These are phyloP conservation scores for Drosophila monieri DNA, from an alignment of 2,888 invertebrate genomes.

Conservation along the genomic window DNA sequence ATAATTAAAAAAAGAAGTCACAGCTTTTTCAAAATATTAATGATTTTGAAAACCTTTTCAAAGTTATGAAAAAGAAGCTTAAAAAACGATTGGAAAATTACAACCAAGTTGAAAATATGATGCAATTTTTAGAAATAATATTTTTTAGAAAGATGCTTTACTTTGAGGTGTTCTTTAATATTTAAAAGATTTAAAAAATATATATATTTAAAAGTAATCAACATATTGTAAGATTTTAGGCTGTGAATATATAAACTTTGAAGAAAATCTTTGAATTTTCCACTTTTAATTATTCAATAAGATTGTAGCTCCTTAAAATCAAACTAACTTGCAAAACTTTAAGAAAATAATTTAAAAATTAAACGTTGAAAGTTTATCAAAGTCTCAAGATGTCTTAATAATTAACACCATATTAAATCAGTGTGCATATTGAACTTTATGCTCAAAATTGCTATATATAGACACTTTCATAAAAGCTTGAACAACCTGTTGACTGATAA, in stretches of 20 bases:
- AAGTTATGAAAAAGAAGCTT: background rate
- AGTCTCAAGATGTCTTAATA: background rate
- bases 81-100: background rate
- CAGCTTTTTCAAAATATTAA: background rate
- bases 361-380: background rate
- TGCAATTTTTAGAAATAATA: too few relatives aligned
- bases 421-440: background rate
- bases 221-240: too few relatives aligned
- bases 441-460: background rate
- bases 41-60: background rate
- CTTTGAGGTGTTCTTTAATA: too few relatives aligned
- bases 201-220: too few relatives aligned
- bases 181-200: too few relatives aligned
- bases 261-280: too few relatives aligned
- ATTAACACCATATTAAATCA: background rate
- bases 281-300: too few relatives aligned
- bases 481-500: conserved; percentile 9
- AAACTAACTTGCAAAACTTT: background rate
- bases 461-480: background rate
- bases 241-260: too few relatives aligned
- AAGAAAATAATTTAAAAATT: background rate
- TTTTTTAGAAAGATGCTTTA: too few relatives aligned
- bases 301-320: background rate
- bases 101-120: too few relatives aligned
- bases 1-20: background rate